Evolutionary conservation across 2,888 invertebrate species (phyloP).

Genomic region (Patella caerulea): DNA sequence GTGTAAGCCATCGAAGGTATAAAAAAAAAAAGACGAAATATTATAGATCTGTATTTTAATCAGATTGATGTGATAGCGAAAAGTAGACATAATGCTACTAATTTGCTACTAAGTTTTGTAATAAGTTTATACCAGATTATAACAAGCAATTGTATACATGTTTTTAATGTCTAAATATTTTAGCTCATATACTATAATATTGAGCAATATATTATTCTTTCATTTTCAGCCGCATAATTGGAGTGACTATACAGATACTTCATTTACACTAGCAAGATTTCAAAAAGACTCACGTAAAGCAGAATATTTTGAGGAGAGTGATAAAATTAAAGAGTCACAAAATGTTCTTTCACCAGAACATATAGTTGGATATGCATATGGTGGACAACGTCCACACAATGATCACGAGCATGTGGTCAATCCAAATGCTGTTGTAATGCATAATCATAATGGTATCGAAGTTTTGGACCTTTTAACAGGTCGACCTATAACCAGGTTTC

Average conservation of each 20-base stretch:
- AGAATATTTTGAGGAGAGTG: neutral
- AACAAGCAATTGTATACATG: no score
- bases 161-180: no score
- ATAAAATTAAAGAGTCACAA: constrained; percentile 3
- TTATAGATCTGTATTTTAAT: no score
- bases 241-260: constrained; percentile 58
- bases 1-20: no score
- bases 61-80: no score
- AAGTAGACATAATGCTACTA: no score
- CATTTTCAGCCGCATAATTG: constrained; percentile 62
- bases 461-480: constrained; percentile 61
- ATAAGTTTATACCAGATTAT: no score
- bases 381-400: constrained; percentile 64
- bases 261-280: constrained; percentile 57
- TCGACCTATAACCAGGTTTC: constrained; percentile 58
- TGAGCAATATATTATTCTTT: no score
- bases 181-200: no score
- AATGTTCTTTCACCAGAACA: constrained; percentile 42
- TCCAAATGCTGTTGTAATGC: constrained; percentile 61
- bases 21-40: no score
- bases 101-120: no score
- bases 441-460: constrained; percentile 58
- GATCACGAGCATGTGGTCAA: constrained; percentile 59
- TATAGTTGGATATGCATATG: constrained; percentile 61
- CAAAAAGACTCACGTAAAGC: constrained; percentile 46